Evolutionary conservation across 1,140 invertebrate species (phyloP), one percentile per base, ranked within the genome.

Genomic region (Plutomurus gul): DNA sequence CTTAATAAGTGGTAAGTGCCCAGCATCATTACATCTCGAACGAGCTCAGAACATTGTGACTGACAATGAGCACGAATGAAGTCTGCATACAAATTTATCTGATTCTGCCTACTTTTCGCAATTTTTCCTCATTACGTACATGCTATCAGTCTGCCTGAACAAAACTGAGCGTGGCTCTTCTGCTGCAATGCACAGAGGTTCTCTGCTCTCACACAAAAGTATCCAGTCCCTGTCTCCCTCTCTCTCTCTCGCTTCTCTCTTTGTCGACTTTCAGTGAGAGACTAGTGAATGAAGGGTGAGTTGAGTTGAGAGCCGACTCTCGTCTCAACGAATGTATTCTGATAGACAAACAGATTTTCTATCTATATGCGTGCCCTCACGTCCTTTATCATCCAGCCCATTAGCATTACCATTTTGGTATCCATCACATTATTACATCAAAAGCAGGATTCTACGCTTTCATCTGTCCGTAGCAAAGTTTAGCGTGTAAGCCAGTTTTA

Each of bases 41-140:
- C 56, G 56, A 65, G 56, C 56, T 65, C 27, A 33, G 56, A 65
- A 65, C 56, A 65, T 65, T 65, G 56, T 65, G 56, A 65, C 56
- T 65, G 56, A 65, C 56, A 65, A 65, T 65, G 56, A 65, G 56
- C 56, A 65, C 56, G 56, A 65, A 65, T 65, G 56, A 65, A 65
- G 56, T 30, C 27, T 65, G 56, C 56, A 65, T 65, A 65, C 56
- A 65, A 65, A 65, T 65, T 65, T n/a, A 33, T 65, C 27, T 65
- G 56, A 65, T 65, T 65, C 56, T 65, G 56, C 56, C 56, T 65
- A 65, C 56, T 65, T 65, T 65, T 65, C 56, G 56, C 56, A 65
- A 65, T 65, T 65, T 65, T 65, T 65, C 30, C 56, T 65, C 56
- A 65, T 65, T 65, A 65, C 56, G 16, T 36, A 65, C 56, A 65